Conservation (phyloP, 2,888 invertebrate species). For the Agrenia bidenticulata region DNA sequence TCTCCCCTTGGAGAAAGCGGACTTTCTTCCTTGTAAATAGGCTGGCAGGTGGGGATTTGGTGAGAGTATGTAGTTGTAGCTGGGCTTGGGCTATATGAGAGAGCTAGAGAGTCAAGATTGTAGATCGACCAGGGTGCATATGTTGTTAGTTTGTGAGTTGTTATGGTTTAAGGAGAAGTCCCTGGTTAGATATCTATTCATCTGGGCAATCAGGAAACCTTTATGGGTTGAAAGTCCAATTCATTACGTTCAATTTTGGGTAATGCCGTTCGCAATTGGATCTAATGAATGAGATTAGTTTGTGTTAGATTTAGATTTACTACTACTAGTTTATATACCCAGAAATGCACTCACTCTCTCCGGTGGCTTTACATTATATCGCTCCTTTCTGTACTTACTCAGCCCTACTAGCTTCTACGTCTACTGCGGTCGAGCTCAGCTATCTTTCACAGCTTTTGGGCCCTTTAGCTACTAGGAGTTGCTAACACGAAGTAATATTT, state of each 20-base stretch:
- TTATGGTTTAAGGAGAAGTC: conserved; percentile 30
- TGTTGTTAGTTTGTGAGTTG: too few relatives aligned
- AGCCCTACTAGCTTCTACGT: too few relatives aligned
- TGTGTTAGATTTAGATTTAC: conserved; percentile 54
- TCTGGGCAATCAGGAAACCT: conserved; percentile 54
- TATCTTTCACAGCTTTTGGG: too few relatives aligned
- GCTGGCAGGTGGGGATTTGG: neutral
- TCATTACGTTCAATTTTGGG: conserved; percentile 54
- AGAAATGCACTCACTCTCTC: conserved; percentile 46
- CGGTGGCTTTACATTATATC: too few relatives aligned
- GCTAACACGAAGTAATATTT: conserved; percentile 10
- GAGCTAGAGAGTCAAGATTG: neutral
- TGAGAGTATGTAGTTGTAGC: neutral
- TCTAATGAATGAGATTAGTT: conserved; percentile 54
- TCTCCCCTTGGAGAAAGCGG: too few relatives aligned
- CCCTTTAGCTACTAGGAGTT: too few relatives aligned
- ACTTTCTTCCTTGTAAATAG: neutral
- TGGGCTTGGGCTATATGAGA: neutral
- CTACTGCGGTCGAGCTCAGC: too few relatives aligned
- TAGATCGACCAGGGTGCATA: conserved; percentile 1
- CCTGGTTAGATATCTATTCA: conserved; percentile 53
- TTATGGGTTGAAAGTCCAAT: conserved; percentile 54
- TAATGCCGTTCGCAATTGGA: conserved; percentile 53
- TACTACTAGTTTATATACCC: conserved; percentile 33
- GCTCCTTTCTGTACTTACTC: too few relatives aligned